Evolutionary conservation across 2,888 invertebrate species (phyloP), one percentile per base, ranked within the genome.

Genomic region (Apamea crenata): DNA sequence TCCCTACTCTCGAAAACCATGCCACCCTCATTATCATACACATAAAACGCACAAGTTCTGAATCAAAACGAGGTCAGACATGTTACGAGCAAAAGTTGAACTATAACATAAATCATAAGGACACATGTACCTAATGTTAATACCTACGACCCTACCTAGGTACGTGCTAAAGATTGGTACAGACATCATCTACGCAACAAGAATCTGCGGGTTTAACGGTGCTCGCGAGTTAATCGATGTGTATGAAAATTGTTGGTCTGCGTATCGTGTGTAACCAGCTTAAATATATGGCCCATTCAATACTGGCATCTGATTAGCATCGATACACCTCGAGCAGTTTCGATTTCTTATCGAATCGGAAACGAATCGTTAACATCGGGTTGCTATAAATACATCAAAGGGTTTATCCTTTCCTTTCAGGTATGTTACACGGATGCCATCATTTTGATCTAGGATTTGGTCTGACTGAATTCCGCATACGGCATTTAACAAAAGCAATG

Each of bases 91-190:
- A 83, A 85, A 85, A 85, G 77, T 87, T 87, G 85, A 53, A 80
- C 85, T 80, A 83, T 85, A 80, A 85, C 74, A 85, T 85, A 87
- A 87, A 85, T 87, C 85, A 87, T 72, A 74, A 67, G 56, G 63
- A 83, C 76, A 79, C 61, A 56, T 74, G 75, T 82, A 76, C 29
- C 32, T 65, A 69, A 78, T 70, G 21, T 61, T 56, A 73, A 74
- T 80, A 21, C 50, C 14, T 77, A 44, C 40, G 32, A 81, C 80
- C 80, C 65, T 68, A 75, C 67, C 73, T 66, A 44, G 29, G 65
- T 61, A 61, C 65, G 67, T 47, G 56, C 21, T 80, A 40, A 71
- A 71, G 67, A 44, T 66, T 53, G 47, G 66, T 61, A 12, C 59
- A 76, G 29, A 68, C 36, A 63, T 56, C 82, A 53, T 63, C n/a